phyloP scores from a whole-genome alignment of 2,113 vertebrate species.

The Rhineura floridana region DNA sequence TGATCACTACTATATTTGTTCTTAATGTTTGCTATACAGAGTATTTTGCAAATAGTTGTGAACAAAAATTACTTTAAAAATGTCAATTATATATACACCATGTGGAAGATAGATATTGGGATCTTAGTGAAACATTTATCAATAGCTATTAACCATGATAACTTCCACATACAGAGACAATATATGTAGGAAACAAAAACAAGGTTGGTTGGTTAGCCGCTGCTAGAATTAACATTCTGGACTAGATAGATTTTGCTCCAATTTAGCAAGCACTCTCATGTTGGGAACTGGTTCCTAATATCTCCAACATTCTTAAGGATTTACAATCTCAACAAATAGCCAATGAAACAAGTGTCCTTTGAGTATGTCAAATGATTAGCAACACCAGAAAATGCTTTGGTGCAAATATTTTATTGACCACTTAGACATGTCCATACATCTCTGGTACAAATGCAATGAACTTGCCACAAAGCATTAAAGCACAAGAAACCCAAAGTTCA shows the following conservation, averaged over 20 bases:
- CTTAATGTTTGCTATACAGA: too few species aligned
- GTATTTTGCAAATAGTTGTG: too few species aligned
- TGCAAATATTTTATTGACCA: conserved; percentile 83
- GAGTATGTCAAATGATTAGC: conserved; percentile 47
- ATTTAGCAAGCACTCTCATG: not conserved
- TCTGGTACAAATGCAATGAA: conserved; percentile 79
- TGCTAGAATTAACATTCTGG: not conserved
- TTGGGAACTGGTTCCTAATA: not conserved
- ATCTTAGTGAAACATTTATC: not conserved
- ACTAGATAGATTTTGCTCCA: not conserved
- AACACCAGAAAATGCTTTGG: conserved; percentile 68
- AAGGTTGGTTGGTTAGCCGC: too few species aligned
- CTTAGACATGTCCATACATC: conserved; percentile 81
- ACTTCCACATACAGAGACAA: not conserved
- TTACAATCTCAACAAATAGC: conserved; percentile 15
- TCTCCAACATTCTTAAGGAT: not conserved
- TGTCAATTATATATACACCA: not conserved
- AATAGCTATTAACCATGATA: not conserved
- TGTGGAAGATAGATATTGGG: not conserved
- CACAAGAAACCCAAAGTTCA: conserved; percentile 71
- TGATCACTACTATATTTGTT: too few species aligned
- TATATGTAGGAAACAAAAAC: not conserved
- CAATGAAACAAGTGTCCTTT: conserved; percentile 40
- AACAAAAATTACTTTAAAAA: not conserved
- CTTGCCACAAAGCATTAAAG: conserved; percentile 79